Evolutionary conservation across 2,113 vertebrate species (phyloP), one percentile per base, ranked within the genome.

Genomic region (Syrmaticus mikado): DNA sequence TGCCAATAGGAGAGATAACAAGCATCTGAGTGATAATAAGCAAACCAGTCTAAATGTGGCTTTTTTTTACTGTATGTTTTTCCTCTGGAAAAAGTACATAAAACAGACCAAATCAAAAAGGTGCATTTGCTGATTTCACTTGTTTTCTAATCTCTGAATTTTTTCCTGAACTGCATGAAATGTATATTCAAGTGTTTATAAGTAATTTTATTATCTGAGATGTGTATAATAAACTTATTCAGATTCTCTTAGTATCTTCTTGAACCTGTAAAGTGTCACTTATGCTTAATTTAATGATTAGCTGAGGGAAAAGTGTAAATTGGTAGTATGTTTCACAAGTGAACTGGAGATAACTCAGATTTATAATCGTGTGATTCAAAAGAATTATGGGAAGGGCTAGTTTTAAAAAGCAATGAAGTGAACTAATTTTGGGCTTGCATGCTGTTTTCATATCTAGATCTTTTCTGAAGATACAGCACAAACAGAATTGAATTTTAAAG

Each of bases 181-280:
- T 85, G n/a, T 93, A 40, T 45, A 57, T 78, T 50, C 50, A 68
- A 82, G 57, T 76, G 27, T 89, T 91, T 86, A 15, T 64, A 81
- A 71, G 62, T 67, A 67, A 85, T 91, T 78, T 87, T 89, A 83
- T 75, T 92, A 57, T 64, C 72, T 82, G 64, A 73, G 48, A 58
- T 80, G 36, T 72, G n/a, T 76, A 20, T 55, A 94, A 94, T 95
- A 92, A 96, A 96, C 18, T 89, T 72, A 34, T 2, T 60, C 66
- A 82, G 34, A 79, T 92, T 93, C 18, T 93, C 76, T 94, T 92
- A 66, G 12, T 50, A 76, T 68, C 70, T 77, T 87, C 34, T 71
- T 83, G 48, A 83, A 48, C 32, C n/a, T 87, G 17, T 7, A 7
- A 81, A 82, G 57, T 75, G 62, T 79, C 65, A 38, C 84, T 43